These are phyloP conservation scores for Scartelaos histophorus DNA, from an alignment of 2,113 vertebrate species.

Conservation along the genomic window DNA sequence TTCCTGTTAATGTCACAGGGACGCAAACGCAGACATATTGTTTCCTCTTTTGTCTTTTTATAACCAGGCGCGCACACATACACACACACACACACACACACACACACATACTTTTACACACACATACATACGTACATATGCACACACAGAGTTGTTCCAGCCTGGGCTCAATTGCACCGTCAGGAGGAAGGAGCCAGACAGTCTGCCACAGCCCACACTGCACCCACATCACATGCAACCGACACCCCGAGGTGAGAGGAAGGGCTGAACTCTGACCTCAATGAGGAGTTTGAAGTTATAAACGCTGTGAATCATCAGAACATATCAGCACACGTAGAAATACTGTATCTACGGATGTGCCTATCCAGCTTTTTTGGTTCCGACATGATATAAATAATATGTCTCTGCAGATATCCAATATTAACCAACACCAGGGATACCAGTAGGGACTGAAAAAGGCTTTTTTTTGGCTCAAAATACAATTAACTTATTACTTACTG, in stretches of 20 bases:
- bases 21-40: slow-evolving; percentile 41
- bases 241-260: slow-evolving; percentile 23
- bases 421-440: no score
- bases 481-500: no score
- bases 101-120: no score
- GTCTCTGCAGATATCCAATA: no score
- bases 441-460: no score
- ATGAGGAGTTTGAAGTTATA: not conserved
- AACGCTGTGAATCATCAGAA: no score
- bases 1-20: slow-evolving; percentile 47
- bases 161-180: slow-evolving; percentile 49
- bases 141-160: slow-evolving; percentile 38
- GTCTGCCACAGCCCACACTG: slow-evolving; percentile 42
- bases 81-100: not conserved
- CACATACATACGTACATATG: not conserved
- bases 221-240: slow-evolving; percentile 30
- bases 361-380: no score
- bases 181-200: slow-evolving; percentile 64
- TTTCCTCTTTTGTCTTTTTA: slow-evolving; percentile 63
- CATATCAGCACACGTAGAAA: no score
- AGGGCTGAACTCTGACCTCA: slow-evolving; percentile 12
- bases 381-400: no score
- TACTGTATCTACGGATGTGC: no score
- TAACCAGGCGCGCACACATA: slow-evolving; percentile 41
- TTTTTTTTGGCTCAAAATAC: no score